A percentile compares a stretch with the other conserved stretches of the same genome.
Conservation (phyloP, 1,140 invertebrate genomes). For the Euschistus heros region DNA sequence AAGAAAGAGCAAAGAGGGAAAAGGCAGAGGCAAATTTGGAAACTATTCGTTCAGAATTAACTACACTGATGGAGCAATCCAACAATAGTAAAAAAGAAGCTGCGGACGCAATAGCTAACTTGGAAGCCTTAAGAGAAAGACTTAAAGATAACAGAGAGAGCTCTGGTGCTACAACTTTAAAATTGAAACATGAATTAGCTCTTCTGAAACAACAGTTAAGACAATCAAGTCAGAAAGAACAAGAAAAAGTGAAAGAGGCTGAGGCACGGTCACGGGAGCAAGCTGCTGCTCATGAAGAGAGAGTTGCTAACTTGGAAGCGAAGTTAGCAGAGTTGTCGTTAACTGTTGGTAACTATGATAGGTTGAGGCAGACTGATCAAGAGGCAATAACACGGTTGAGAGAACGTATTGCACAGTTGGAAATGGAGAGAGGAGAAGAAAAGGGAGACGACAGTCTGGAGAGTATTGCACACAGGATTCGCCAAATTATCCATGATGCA, state of each 20-base stretch:
- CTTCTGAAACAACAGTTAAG: constrained; percentile 58
- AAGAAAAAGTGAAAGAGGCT: constrained; percentile 50
- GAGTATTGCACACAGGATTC: constrained; percentile 34
- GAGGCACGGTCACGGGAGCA: constrained; percentile 55
- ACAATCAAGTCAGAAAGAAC: constrained; percentile 50
- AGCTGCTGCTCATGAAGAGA: constrained; percentile 56
- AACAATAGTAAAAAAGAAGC: constrained; percentile 2
- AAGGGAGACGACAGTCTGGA: constrained; percentile 29
- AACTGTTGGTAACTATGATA: constrained; percentile 67
- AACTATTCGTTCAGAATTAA: not conserved
- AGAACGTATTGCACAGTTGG: constrained; percentile 34
- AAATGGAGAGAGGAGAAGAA: constrained; percentile 32
- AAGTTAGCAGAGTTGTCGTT: constrained; percentile 67
- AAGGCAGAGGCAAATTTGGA: constrained; percentile 39
- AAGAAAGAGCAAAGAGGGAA: constrained; percentile 49
- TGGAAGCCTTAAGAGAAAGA: constrained; percentile 51
- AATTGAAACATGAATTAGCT: constrained; percentile 59
- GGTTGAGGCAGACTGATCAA: constrained; percentile 59
- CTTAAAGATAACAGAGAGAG: constrained; percentile 49
- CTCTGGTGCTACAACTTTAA: constrained; percentile 49
- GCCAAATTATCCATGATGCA: constrained; percentile 23
- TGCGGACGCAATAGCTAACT: constrained; percentile 47
- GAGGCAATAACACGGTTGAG: constrained; percentile 60
- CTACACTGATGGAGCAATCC: not conserved
- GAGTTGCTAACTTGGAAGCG: constrained; percentile 64